Evolutionary conservation across 2,113 vertebrate genomes (phyloP).

Genomic region (Grantiella picta): DNA sequence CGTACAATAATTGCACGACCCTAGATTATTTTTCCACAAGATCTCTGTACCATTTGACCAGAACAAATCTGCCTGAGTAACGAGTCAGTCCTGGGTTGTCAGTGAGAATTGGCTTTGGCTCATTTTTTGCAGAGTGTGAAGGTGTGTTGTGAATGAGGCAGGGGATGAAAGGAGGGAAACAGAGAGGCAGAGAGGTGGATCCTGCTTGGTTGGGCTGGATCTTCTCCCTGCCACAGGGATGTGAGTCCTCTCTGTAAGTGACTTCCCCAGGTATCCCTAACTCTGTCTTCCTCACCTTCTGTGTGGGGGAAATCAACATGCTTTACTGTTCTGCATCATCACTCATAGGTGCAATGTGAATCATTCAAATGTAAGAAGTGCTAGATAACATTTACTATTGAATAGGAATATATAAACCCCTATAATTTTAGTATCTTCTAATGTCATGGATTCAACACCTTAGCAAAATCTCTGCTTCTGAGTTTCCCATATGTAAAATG

Average conservation of each 20-base stretch:
- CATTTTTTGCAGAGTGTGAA: not conserved
- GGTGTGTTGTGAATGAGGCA: not conserved
- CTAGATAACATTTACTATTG: not conserved
- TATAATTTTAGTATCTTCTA: not conserved
- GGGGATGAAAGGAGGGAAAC: not conserved
- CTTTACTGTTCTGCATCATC: not conserved
- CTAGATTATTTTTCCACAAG: not conserved
- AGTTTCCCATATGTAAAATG: not conserved
- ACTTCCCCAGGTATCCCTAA: not conserved
- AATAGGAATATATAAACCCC: not conserved
- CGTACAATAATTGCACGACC: rapidly evolving
- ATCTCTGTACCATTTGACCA: not conserved
- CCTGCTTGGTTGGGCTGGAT: not conserved
- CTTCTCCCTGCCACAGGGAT: not conserved
- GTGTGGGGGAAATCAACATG: not conserved
- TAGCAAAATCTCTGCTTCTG: not conserved
- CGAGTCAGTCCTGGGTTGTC: rapidly evolving
- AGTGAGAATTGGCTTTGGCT: not conserved
- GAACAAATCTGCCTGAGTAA: not conserved
- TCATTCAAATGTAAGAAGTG: not conserved
- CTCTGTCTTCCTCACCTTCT: not conserved
- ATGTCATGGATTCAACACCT: not conserved
- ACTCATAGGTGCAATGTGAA: not conserved
- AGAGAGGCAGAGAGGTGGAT: not conserved
- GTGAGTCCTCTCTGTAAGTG: not conserved